phyloP scores from a whole-genome alignment of 2,113 vertebrate species.

The Jaculus jaculus region DNA sequence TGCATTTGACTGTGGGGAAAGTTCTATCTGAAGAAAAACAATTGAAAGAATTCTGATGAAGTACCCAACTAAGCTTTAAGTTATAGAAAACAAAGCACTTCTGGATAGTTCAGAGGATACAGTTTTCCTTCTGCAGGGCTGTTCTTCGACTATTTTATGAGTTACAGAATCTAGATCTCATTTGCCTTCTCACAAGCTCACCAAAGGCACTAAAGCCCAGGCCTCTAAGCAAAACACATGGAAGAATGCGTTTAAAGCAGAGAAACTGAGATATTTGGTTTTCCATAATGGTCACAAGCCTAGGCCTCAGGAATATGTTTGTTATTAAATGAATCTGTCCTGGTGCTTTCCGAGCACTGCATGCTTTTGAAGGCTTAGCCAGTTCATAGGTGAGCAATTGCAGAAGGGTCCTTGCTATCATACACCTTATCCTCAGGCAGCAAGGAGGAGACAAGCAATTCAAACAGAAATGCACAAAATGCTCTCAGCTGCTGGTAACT shows the following conservation, averaged over 20 bases:
- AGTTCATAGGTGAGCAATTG: not conserved
- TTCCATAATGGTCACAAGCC: not conserved
- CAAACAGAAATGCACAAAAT: not conserved
- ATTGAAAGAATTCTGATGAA: not conserved
- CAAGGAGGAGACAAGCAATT: not conserved
- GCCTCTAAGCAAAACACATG: not conserved
- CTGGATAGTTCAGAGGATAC: not conserved
- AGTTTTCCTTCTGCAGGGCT: not conserved
- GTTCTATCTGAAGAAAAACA: not conserved
- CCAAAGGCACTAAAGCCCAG: not conserved
- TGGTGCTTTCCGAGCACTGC: not conserved
- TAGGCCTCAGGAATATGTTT: not conserved
- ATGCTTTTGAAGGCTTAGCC: not conserved
- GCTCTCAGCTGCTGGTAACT: not conserved
- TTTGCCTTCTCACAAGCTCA: slow-evolving; percentile 3
- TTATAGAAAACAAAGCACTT: not conserved
- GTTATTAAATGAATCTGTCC: not conserved
- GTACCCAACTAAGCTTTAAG: not conserved
- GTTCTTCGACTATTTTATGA: not conserved
- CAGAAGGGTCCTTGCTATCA: not conserved
- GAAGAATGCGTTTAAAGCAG: not conserved
- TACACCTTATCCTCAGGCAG: not conserved
- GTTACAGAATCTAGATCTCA: not conserved
- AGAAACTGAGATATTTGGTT: not conserved
- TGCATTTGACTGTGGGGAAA: not conserved